Base-by-base conservation (phyloP, 2,113 vertebrate species). In the Pagrus major region DNA sequence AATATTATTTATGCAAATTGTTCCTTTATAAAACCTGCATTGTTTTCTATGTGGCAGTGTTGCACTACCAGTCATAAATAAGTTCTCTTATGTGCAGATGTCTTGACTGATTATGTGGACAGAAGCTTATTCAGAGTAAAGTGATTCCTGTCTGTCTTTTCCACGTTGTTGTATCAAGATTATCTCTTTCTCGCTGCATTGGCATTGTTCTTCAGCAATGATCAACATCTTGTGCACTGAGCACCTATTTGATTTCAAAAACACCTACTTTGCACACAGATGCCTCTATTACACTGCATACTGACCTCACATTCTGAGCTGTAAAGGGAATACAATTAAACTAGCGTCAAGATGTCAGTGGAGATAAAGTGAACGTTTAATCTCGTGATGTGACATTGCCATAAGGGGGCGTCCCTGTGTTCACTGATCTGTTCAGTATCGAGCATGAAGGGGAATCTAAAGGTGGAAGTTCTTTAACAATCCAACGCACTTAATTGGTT, bases 1-100 rank as follows among this genome's bases (percentile, higher is more conserved):
- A 71, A 67, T 83, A 79, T 90, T 92, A 92, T 92, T 93, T 91
- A 93, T 90, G 73, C 23, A 42, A 29, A 59, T 41, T 1, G 33
- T 65, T 65, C 49, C 42, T 76, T 82, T 63, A 65, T 69, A n/a
- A 71, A 81, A 55, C 9, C 18, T 66, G 3, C 9, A 23, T 51
- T 58, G 29, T 66, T 63, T 59, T 29, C 31, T 49, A 9, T 5
- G 39, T 75, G 51, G 33, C 66, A 61, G 27, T 58, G 69, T 81
- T 80, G 76, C 66, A 81, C 37, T 71, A 52, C 42, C 16, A 25
- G 52, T 80, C 51, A 52, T 16, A 21, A 55, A 63, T 41, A 16
- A 72, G 20, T 27, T 61, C 18, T 27, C 23, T 29, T 21, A 35
- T 25, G 16, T 68, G 51, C 27, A 29, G 37, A 63, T n/a, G 27